Evolutionary conservation across 2,113 vertebrate genomes (phyloP).

Genomic region (Lontra canadensis): DNA sequence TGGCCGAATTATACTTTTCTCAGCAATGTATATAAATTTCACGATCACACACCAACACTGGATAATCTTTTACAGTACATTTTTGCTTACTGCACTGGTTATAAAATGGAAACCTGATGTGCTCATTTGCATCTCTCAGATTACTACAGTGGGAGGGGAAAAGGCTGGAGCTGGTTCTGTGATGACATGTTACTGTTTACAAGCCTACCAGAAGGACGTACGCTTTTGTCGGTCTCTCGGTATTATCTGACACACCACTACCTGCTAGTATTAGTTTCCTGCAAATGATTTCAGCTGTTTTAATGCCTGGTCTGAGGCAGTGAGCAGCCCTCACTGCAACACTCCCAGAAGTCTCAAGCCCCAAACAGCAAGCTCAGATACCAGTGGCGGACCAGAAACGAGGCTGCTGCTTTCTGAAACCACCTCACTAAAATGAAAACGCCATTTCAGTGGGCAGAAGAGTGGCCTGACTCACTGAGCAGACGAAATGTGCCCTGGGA

Average conservation of each 20-base stretch:
- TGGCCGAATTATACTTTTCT: constrained; percentile 18
- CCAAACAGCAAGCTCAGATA: background rate
- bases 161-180: background rate
- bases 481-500: background rate
- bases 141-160: background rate
- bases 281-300: background rate
- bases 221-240: background rate
- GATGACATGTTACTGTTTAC: background rate
- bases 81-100: background rate
- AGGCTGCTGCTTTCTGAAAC: background rate
- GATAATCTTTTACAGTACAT: background rate
- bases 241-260: background rate
- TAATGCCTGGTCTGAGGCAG: background rate
- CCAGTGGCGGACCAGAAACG: background rate
- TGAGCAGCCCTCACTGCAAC: background rate
- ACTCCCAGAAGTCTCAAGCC: background rate
- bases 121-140: background rate
- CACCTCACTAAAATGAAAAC: background rate
- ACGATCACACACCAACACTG: background rate
- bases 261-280: background rate
- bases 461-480: background rate
- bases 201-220: background rate
- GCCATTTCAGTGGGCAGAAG: background rate
- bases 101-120: background rate
- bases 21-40: background rate